Base-by-base conservation (phyloP, 2,888 invertebrate genomes). In the Catonia carolina region DNA sequence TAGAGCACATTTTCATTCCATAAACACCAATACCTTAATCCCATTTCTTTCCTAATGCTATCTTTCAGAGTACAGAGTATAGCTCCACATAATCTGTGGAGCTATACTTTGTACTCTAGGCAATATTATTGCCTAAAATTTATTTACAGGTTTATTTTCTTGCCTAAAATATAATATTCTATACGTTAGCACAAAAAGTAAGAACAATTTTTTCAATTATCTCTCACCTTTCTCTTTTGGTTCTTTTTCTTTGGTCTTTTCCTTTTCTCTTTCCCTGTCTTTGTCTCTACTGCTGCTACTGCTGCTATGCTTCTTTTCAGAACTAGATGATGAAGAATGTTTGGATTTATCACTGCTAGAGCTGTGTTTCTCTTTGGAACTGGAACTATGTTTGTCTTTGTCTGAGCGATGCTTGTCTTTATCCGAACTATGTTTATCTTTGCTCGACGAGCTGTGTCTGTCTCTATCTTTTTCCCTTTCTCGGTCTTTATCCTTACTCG, bases 321-420 rank as follows among this genome's bases (percentile, higher is more conserved):
- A 45, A 22, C 45, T 45, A 12, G 45, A 45, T 14, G 45, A 45
- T 22, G 66, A 55, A 60, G 67, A 53, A 57, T 67, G 61, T 62
- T 66, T 66, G 33, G 68, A 67, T 66, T 72, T 69, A 65, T 64
- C 67, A 64, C 61, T 67, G 23, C 67, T 75, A 36, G 79, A 77
- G 14, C 69, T 68, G 50, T 69, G 64, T 56, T 67, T 70, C 52
- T 71, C 69, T 18, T 64, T 67, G n/a, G 37, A 52, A 14, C 51
- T 51, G 7, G 53, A 53, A 49, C 57, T 48, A 53, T 57, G 57
- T 18, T 69, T 69, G 45, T 71, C 67, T 60, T 69, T 70, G 47
- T 72, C 70, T 39, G 65, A 65, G 58, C 75, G 74, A 64, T 71
- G 69, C 62, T 67, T 70, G 31, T 73, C 71, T 60, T 72, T 73